Base-by-base conservation (phyloP, 2,888 invertebrate genomes). In the Athripsodes cinereus region DNA sequence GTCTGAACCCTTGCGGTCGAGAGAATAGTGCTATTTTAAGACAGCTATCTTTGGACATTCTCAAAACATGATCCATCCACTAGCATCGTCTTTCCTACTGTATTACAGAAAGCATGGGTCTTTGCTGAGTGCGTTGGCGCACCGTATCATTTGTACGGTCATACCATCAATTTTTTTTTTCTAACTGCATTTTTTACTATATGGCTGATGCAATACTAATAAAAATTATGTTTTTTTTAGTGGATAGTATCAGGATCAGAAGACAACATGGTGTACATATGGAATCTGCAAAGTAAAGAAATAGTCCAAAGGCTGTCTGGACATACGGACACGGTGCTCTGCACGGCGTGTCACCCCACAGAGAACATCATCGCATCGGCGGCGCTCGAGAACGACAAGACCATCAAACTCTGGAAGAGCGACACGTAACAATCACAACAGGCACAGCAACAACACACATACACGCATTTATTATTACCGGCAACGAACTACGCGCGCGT, bases 221-320 rank as follows among this genome's bases (percentile, higher is more conserved):
- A n/a, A n/a, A n/a, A n/a, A n/a, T n/a, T n/a, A n/a, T 26, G 40
- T 40, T 47, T 47, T 26, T 53, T 52, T 53, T 74, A 96, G 92
- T 99, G 99, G 99, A 99, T 99, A 71, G 98, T 99, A 50, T 97
- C 96, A 44, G 99, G 99, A n/a, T 98, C 98, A 2, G 99, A 99
- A 77, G 99, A 99, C 75, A 93, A 96, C 72, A 85, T 94, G 81
- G 96, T 99, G 1, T 99, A 98, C 72, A 96, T 99, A 68, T 99
- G 99, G 99, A 99, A 99, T 80, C 82, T 99, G 64, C 99, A 99
- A 73, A 96, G 97, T 13, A 98, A 98, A 76, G 98, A 99, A 80
- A 92, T 99, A 60, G 99, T 99, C 59, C 99, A 99, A 76, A 93
- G 95, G 75, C 78, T 99, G 62, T 90, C 92, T 67, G 98, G 98